phyloP scores from a whole-genome alignment of 2,888 invertebrate species.

The Xylocampa areola region DNA sequence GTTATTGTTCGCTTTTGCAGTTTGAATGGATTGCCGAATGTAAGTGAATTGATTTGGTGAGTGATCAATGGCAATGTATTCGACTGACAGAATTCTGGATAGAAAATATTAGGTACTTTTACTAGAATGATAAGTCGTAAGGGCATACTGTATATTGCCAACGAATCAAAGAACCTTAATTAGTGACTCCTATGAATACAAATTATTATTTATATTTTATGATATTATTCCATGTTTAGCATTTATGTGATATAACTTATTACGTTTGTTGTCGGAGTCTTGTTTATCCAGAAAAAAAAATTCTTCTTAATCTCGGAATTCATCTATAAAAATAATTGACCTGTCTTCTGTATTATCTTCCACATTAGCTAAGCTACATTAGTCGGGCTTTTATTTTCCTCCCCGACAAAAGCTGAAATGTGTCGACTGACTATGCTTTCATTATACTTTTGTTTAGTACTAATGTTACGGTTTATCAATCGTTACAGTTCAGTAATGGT shows the following conservation, averaged over 20 bases:
- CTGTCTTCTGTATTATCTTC: conserved; percentile 17
- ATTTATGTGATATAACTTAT: background rate
- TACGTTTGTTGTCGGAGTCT: background rate
- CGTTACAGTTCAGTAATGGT: background rate
- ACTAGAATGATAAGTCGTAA: background rate
- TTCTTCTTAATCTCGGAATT: too few species aligned
- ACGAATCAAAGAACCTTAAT: background rate
- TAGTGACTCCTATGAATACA: background rate
- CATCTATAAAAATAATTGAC: background rate
- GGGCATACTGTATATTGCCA: too few species aligned
- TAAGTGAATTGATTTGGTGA: conserved; percentile 19
- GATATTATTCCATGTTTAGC: background rate
- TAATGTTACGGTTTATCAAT: conserved; percentile 22
- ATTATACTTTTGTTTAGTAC: conserved; percentile 20
- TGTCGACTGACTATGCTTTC: conserved; percentile 18
- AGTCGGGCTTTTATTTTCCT: background rate
- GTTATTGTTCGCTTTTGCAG: conserved; percentile 28
- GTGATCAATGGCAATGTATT: background rate
- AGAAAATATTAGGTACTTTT: background rate
- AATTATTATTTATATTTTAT: background rate
- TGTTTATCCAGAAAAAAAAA: background rate
- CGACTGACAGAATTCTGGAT: too few species aligned
- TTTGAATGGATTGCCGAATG: conserved; percentile 23
- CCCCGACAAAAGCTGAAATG: conserved; percentile 5
- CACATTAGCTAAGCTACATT: conserved; percentile 16